Percentiles rank a stretch among this genome's conserved stretches.
Conservation (phyloP, 2,888 invertebrate species). For the Iphiclides podalirius region DNA sequence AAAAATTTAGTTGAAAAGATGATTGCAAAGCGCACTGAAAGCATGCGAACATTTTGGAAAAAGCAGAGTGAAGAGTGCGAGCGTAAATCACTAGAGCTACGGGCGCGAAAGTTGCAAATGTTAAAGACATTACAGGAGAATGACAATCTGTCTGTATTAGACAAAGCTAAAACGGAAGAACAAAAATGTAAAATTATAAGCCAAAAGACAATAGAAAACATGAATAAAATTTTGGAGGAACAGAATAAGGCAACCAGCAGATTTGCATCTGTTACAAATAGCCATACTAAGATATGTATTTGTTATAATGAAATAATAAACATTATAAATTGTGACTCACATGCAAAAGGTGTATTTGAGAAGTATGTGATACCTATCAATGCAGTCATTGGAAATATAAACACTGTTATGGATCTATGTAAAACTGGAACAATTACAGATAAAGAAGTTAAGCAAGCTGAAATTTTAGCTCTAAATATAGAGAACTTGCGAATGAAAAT, state of each 20-base stretch:
- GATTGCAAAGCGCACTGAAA: constrained; percentile 54
- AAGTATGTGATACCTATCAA: constrained; percentile 65
- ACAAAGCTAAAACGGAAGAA: constrained; percentile 69
- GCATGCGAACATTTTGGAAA: constrained; percentile 49
- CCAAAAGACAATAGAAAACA: constrained; percentile 65
- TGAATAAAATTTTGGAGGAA: constrained; percentile 73
- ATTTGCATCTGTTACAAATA: constrained; percentile 78
- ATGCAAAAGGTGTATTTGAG: constrained; percentile 58
- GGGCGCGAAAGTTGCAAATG: constrained; percentile 58
- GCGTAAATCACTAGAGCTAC: constrained; percentile 62
- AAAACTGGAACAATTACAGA: constrained; percentile 64
- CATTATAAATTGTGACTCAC: constrained; percentile 63
- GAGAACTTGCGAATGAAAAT: constrained; percentile 71
- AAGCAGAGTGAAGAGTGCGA: constrained; percentile 61
- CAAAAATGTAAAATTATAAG: constrained; percentile 69
- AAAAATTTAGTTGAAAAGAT: constrained; percentile 58
- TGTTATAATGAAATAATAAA: constrained; percentile 77
- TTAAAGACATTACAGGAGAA: constrained; percentile 68
- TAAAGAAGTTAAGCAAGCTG: constrained; percentile 78
- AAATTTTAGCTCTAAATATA: constrained; percentile 65
- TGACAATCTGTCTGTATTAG: constrained; percentile 68
- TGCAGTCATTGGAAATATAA: constrained; percentile 61
- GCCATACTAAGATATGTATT: constrained; percentile 77
- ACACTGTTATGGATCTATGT: constrained; percentile 64
- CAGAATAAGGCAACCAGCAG: constrained; percentile 65